Conservation (phyloP, 2,797 vertebrate genomes). For the Mormyrops boulengeri region DNA sequence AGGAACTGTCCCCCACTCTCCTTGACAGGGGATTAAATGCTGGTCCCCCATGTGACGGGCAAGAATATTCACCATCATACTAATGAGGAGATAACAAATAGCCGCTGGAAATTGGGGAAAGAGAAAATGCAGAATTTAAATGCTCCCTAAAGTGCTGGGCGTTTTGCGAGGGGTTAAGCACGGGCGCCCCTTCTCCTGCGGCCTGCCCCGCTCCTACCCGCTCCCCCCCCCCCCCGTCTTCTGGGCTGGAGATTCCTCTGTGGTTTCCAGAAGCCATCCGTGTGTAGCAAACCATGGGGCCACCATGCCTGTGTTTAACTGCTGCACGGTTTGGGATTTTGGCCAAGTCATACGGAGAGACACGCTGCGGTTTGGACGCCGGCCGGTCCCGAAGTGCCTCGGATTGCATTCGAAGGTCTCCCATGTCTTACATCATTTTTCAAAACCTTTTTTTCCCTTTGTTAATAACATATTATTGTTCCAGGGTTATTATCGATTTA, state of each 20-base stretch:
- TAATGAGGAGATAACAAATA: not conserved
- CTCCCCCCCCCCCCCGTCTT: not conserved
- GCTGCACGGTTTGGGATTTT: not conserved
- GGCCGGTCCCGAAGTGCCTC: not conserved
- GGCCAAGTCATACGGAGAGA: constrained; percentile 3
- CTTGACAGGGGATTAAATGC: not conserved
- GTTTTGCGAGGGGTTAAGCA: not conserved
- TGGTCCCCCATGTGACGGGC: not conserved
- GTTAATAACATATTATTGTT: not conserved
- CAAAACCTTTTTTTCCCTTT: not conserved
- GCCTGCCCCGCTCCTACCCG: not conserved
- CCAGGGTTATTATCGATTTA: not conserved
- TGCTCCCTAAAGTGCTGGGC: not conserved
- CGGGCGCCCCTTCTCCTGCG: not conserved
- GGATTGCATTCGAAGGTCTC: not conserved
- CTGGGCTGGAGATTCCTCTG: constrained; percentile 2
- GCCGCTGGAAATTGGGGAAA: not conserved
- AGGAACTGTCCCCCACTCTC: not conserved
- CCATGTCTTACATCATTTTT: constrained; percentile 13
- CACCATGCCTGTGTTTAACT: constrained; percentile 4
- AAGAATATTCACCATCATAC: not conserved
- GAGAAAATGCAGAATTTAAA: not conserved
- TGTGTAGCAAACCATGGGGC: not conserved
- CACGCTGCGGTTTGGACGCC: not conserved
- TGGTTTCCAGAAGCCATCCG: constrained; percentile 14